phyloP scores from a whole-genome alignment of 1,140 invertebrate species.

The Drosophila mauritiana region DNA sequence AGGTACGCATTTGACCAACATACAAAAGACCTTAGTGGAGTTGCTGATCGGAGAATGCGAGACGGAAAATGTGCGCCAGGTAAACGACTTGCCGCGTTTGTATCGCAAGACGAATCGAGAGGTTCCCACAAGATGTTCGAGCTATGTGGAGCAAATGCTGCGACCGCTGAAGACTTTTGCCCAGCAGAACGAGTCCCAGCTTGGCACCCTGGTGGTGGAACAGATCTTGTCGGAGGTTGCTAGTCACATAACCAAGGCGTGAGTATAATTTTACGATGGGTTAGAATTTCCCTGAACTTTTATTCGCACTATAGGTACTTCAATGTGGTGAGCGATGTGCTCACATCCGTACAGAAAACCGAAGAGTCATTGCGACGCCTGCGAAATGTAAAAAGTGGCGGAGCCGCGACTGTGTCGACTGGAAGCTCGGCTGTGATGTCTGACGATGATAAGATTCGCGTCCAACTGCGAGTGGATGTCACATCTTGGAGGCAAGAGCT shows the following conservation, averaged over 20 bases:
- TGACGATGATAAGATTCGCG: conserved; percentile 97
- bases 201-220: conserved; percentile 86
- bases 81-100: conserved; percentile 95
- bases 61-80: conserved; percentile 85
- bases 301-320: conserved; percentile 88
- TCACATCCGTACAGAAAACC: conserved; percentile 96
- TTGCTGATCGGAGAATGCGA: conserved; percentile 72
- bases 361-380: conserved; percentile 95
- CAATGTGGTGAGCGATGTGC: conserved; percentile 92
- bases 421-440: conserved; percentile 85
- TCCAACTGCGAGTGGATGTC: conserved; percentile 95
- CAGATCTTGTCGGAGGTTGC: conserved; percentile 87
- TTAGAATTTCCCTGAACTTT: neutral
- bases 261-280: conserved; percentile 80
- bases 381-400: conserved; percentile 90
- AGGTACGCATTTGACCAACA: conserved; percentile 36
- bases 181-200: conserved; percentile 85
- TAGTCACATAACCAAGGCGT: conserved; percentile 89
- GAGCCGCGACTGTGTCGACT: conserved; percentile 51
- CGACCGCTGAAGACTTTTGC: conserved; percentile 88
- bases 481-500: conserved; percentile 85
- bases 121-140: conserved; percentile 90
- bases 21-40: conserved; percentile 63
- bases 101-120: conserved; percentile 97
- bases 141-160: conserved; percentile 90